Evolutionary conservation across 2,888 invertebrate species (phyloP).

Genomic region (Lagria hirta): DNA sequence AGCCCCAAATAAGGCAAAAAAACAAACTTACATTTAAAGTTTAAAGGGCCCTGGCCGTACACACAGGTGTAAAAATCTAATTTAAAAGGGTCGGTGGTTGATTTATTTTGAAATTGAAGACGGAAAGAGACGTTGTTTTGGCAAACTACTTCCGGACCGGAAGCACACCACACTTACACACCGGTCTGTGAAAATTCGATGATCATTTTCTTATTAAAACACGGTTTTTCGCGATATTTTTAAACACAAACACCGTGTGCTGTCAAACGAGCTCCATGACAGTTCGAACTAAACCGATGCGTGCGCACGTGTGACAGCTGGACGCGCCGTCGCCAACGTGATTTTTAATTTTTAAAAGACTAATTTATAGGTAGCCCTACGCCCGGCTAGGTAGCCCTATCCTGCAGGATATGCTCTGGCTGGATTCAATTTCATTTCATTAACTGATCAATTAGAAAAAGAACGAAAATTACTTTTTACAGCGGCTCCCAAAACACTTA

Average conservation of each 20-base stretch:
- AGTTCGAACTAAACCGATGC: slow-evolving; percentile 46
- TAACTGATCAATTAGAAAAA: too few relatives aligned
- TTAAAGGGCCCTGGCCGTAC: too few relatives aligned
- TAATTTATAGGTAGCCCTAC: too few relatives aligned
- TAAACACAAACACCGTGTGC: slow-evolving; percentile 48
- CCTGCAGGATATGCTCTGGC: too few relatives aligned
- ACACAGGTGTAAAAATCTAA: slow-evolving; percentile 36
- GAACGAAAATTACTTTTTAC: too few relatives aligned
- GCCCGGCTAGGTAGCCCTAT: too few relatives aligned
- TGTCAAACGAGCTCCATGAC: slow-evolving; percentile 53
- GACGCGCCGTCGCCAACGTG: slow-evolving; percentile 5
- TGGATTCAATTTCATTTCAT: too few relatives aligned
- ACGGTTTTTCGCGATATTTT: slow-evolving; percentile 49
- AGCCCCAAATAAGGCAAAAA: too few relatives aligned
- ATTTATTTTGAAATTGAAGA: slow-evolving; percentile 29
- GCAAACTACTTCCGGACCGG: slow-evolving; percentile 36
- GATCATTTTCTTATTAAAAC: slow-evolving; percentile 45
- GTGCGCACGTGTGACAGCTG: slow-evolving; percentile 22
- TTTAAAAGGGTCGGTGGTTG: slow-evolving; percentile 35
- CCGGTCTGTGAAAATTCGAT: slow-evolving; percentile 39
- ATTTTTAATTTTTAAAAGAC: slow-evolving; percentile 18
- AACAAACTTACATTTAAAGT: too few relatives aligned
- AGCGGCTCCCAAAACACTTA: too few relatives aligned
- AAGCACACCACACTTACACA: slow-evolving; percentile 41
- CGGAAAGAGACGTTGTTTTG: slow-evolving; percentile 33